phyloP scores from a whole-genome alignment of 2,888 invertebrate genomes.

The Anoncus sp. region DNA sequence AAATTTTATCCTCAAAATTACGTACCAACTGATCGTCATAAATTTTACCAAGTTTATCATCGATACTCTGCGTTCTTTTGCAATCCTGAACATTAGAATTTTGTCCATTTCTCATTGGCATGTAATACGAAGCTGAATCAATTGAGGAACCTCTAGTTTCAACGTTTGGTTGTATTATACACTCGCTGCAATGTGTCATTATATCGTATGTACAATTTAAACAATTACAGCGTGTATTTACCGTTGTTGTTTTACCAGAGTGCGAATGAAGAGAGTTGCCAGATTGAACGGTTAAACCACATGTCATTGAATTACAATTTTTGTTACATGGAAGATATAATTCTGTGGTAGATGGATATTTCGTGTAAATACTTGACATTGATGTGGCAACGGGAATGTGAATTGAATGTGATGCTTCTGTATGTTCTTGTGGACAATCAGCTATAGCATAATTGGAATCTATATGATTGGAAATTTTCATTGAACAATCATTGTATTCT shows the following conservation, averaged over 20 bases:
- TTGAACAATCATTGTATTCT: conserved; percentile 59
- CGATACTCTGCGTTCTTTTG: conserved; percentile 66
- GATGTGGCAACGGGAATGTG: conserved; percentile 71
- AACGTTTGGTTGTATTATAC: conserved; percentile 73
- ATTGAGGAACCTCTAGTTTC: conserved; percentile 69
- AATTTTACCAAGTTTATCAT: conserved; percentile 63
- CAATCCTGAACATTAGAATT: conserved; percentile 71
- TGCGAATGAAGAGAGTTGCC: conserved; percentile 61
- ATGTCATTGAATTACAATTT: conserved; percentile 73
- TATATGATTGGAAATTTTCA: conserved; percentile 64
- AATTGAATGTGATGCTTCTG: conserved; percentile 69
- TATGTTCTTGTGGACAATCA: conserved; percentile 68
- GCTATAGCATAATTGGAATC: conserved; percentile 67
- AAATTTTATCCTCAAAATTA: conserved; percentile 70
- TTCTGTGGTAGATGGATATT: conserved; percentile 71
- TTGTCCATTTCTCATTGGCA: conserved; percentile 73
- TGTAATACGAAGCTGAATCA: conserved; percentile 75
- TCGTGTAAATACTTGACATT: conserved; percentile 72
- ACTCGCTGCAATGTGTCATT: conserved; percentile 75
- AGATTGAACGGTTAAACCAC: conserved; percentile 69
- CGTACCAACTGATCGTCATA: conserved; percentile 71
- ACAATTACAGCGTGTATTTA: conserved; percentile 72
- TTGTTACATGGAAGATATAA: conserved; percentile 76
- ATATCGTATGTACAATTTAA: conserved; percentile 75
- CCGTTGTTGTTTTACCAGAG: conserved; percentile 60